These are phyloP conservation scores for Myotis findleyi DNA, from an alignment of 2,797 vertebrate genomes.

Conservation along the genomic window DNA sequence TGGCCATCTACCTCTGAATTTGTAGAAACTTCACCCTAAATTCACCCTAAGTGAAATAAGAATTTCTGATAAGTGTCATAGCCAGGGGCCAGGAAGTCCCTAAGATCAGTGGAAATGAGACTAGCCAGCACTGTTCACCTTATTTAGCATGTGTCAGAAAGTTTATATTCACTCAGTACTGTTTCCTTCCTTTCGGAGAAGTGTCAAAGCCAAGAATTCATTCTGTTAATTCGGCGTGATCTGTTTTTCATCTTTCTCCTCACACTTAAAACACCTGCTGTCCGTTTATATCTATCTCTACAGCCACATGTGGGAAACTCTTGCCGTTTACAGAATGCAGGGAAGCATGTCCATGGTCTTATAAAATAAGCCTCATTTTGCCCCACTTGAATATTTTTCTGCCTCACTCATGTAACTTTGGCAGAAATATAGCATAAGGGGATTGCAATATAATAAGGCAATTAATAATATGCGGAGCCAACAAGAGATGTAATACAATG, in stretches of 20 bases:
- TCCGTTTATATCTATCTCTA: background rate
- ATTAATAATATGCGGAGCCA: slow-evolving; percentile 8
- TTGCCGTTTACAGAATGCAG: slow-evolving; percentile 19
- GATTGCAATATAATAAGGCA: slow-evolving; percentile 29
- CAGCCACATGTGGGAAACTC: background rate
- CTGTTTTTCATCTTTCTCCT: slow-evolving; percentile 53
- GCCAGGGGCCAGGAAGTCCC: background rate
- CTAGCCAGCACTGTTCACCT: background rate
- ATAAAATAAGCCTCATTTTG: slow-evolving; percentile 33
- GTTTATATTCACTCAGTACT: slow-evolving; percentile 18
- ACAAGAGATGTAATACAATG: background rate
- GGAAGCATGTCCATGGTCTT: background rate
- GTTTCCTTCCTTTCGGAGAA: background rate
- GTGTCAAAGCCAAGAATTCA: slow-evolving; percentile 18
- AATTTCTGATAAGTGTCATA: background rate
- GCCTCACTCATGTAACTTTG: background rate
- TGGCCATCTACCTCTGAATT: background rate
- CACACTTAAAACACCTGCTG: slow-evolving; percentile 35
- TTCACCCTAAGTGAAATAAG: background rate
- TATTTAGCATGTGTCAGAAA: slow-evolving; percentile 12
- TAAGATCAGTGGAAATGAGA: background rate
- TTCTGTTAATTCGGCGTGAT: slow-evolving; percentile 45
- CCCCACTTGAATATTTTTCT: background rate
- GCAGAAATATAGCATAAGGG: background rate
- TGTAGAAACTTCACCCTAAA: background rate